Base-by-base conservation (phyloP, 2,797 vertebrate genomes). In the Leptoclinus maculatus region DNA sequence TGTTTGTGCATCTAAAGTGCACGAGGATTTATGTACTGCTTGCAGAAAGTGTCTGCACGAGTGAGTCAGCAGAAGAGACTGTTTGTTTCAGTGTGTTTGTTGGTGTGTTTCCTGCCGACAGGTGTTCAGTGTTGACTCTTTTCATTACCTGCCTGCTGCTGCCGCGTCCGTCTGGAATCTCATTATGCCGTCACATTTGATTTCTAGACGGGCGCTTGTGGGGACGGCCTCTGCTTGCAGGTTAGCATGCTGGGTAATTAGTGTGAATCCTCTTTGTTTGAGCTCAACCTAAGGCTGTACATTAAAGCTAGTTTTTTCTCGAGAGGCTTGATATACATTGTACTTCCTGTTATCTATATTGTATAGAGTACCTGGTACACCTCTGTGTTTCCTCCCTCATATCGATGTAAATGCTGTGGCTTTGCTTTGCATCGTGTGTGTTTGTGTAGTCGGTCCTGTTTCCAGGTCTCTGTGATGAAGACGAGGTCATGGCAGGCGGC, bases 131-230 rank as follows among this genome's bases (percentile, higher is more conserved):
- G 27, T 70, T 10, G 58, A 43, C 45, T 71, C 38, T 49, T 39
- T 69, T 74, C 67, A 85, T 76, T 41, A n/a, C 58, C 49, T 36
- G 8, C 57, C 60, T 14, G 14, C 71, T 25, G 23, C 36, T 7
- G 32, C 32, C 6, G 25, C 34, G 6, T 36, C 47, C 29, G 36
- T 64, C 64, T 75, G 27, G 71, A 87, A 83, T 14, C 75, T 79
- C 63, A 83, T 91, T 85, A 79, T 27, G 7, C 63, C 76, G 84
- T 87, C 77, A 83, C 77, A 63, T 77, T 82, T 84, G 57, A 82
- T 87, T 83, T 87, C 65, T n/a, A 57, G 10, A 43, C 65, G 38
- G 63, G 57, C 34, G 7, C 21, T 64, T 19, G 41, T 72, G 29
- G 51, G 36, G 47, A 49, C 12, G 6, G 60, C 47, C 25, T 80